Conservation (phyloP, 2,888 invertebrate genomes). For the Drosophila ustulata region DNA sequence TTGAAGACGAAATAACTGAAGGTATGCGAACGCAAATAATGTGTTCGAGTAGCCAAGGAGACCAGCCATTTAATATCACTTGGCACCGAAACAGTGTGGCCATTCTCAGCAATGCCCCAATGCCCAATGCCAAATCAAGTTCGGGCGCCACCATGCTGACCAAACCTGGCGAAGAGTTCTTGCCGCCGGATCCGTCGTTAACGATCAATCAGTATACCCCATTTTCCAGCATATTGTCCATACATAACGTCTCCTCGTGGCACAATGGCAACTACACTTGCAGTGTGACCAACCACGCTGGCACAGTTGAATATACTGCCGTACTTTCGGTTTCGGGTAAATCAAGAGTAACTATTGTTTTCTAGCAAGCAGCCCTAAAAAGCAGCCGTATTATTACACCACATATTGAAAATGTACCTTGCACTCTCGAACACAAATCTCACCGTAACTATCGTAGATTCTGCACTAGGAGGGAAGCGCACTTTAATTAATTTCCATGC, state of each 20-base stretch:
- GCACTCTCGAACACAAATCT: conserved; percentile 47
- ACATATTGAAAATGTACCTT: conserved; percentile 47
- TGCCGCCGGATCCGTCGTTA: conserved; percentile 81
- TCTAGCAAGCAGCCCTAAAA: conserved; percentile 41
- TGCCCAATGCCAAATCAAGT: conserved; percentile 58
- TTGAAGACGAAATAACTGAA: conserved; percentile 91
- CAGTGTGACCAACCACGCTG: conserved; percentile 84
- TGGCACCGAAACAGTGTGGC: conserved; percentile 86
- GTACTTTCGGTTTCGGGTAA: conserved; percentile 87
- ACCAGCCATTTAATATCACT: conserved; percentile 87
- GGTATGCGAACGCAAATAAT: conserved; percentile 91
- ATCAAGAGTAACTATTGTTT: conserved; percentile 64
- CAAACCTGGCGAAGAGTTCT: conserved; percentile 42
- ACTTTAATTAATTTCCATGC: not conserved
- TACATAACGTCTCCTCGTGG: conserved; percentile 85
- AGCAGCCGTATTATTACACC: conserved; percentile 23
- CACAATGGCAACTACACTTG: conserved; percentile 86
- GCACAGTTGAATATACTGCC: conserved; percentile 86
- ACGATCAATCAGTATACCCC: conserved; percentile 86
- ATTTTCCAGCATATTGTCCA: conserved; percentile 86
- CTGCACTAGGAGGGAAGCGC: conserved; percentile 43
- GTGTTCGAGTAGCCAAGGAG: conserved; percentile 87
- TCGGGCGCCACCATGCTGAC: conserved; percentile 15
- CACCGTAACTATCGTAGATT: conserved; percentile 62
- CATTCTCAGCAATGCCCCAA: conserved; percentile 75